Evolutionary conservation across 2,888 invertebrate genomes (phyloP), one percentile per base, ranked within the genome.

Genomic region (Sarcophaga carnaria): DNA sequence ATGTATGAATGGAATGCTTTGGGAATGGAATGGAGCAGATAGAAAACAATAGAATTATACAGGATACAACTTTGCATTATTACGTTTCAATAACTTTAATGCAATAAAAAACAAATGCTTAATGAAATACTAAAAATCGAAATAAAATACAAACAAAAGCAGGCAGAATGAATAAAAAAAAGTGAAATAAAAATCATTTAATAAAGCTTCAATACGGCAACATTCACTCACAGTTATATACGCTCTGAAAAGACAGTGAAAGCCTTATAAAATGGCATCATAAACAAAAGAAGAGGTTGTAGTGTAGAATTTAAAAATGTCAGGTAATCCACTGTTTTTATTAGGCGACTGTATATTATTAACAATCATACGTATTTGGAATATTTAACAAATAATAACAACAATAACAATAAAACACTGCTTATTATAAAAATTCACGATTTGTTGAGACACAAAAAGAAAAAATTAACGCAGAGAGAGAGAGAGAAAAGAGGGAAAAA

Each of bases 351-450:
- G 54, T 54, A 54, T 54, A 54, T 54, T 79, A 78, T 62, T 45
- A 66, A 72, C 75, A 76, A 67, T 66, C 75, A 75, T 78, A 60
- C 76, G 66, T 76, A 77, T 70, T 78, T 85, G 63, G 77, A 78
- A 81, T 85, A 81, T 80, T 80, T 80, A 75, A 91, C 91, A 91
- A 92, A 37, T 37, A 37, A 37, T 0, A 37, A 37, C 37, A 37
- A 37, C 91, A 92, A 90, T 90, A 90, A 90, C 91, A 92, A 91
- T 90, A 92, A 89, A 90, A 89, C 91, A 91, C 89, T 92, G 92
- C 92, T 92, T 92, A 92, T 92, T 92, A 92, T 91, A 91, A 91
- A 92, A 92, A 91, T 91, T 91, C 90, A 92, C 92, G 90, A 91
- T 91, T 92, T 92, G 91, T 78, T 82, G 67, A 62, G 78, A 47